These are phyloP conservation scores for Synanthedon andrenaeformis DNA, from an alignment of 2,888 invertebrate genomes.

Conservation along the genomic window DNA sequence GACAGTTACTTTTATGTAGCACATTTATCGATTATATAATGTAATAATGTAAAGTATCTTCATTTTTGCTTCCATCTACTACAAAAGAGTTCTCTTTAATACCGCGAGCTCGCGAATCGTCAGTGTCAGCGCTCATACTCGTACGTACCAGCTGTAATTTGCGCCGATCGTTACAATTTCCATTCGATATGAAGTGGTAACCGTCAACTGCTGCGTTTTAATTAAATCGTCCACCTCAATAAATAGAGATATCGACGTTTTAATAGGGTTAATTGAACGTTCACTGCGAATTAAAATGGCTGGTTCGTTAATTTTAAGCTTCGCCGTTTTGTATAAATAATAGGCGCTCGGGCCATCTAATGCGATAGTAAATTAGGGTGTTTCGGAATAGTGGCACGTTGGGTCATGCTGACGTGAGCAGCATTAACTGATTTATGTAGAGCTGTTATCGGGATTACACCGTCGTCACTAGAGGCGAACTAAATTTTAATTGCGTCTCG, in stretches of 20 bases:
- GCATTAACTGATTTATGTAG: constrained; percentile 37
- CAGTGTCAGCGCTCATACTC: background rate
- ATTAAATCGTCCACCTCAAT: constrained; percentile 26
- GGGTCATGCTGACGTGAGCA: constrained; percentile 27
- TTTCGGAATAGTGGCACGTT: constrained; percentile 27
- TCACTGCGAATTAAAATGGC: constrained; percentile 38
- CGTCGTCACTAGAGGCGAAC: constrained; percentile 23
- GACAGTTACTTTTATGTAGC: too few species aligned
- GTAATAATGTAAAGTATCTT: too few species aligned
- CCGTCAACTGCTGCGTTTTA: constrained; percentile 9
- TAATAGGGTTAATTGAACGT: constrained; percentile 35
- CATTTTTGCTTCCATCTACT: too few species aligned
- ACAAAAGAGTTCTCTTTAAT: background rate
- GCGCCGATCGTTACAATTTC: background rate
- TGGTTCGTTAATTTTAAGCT: constrained; percentile 38
- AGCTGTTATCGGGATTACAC: constrained; percentile 37
- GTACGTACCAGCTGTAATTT: background rate
- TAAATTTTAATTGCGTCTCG: constrained; percentile 2
- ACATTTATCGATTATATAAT: too few species aligned
- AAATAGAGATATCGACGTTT: constrained; percentile 32
- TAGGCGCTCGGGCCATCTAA: constrained; percentile 29
- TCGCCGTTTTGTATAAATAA: constrained; percentile 37
- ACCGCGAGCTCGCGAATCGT: background rate
- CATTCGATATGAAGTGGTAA: background rate
- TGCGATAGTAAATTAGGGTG: constrained; percentile 58